phyloP scores from a whole-genome alignment of 2,888 invertebrate species.

The Notodonta ziczac region DNA sequence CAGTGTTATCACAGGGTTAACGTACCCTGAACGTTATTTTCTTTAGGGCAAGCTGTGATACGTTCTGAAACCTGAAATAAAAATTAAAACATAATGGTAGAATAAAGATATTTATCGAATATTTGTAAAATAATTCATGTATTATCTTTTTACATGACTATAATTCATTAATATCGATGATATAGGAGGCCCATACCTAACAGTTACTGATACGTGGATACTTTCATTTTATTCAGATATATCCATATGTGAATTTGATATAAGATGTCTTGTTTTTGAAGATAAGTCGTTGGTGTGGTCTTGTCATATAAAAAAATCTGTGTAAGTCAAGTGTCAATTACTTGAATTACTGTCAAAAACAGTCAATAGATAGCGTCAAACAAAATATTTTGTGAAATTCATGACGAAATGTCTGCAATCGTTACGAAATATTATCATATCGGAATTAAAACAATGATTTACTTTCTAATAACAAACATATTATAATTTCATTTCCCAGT shows the following conservation, averaged over 20 bases:
- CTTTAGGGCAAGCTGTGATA: no score
- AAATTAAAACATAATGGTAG: no score
- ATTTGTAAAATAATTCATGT: no score
- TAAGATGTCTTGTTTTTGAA: not conserved
- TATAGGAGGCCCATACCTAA: no score
- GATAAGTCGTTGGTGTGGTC: no score
- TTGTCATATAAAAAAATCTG: constrained; percentile 10
- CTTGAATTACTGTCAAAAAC: constrained; percentile 7
- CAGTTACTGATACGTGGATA: no score
- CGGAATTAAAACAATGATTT: constrained; percentile 34
- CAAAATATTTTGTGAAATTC: constrained; percentile 41
- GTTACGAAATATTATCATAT: constrained; percentile 49
- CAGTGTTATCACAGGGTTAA: not conserved
- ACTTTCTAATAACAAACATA: constrained; percentile 24
- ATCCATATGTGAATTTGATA: no score
- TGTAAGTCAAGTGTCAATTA: constrained; percentile 17
- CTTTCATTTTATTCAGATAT: no score
- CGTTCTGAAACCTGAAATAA: not conserved
- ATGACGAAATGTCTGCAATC: constrained; percentile 51
- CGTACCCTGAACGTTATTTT: not conserved
- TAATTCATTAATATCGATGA: no score
- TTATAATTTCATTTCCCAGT: constrained; percentile 12
- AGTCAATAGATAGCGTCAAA: constrained; percentile 9
- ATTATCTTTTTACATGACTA: not conserved
- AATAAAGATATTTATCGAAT: no score